Conservation (phyloP, 2,888 invertebrate species). For the Drosophila tanythrix region DNA sequence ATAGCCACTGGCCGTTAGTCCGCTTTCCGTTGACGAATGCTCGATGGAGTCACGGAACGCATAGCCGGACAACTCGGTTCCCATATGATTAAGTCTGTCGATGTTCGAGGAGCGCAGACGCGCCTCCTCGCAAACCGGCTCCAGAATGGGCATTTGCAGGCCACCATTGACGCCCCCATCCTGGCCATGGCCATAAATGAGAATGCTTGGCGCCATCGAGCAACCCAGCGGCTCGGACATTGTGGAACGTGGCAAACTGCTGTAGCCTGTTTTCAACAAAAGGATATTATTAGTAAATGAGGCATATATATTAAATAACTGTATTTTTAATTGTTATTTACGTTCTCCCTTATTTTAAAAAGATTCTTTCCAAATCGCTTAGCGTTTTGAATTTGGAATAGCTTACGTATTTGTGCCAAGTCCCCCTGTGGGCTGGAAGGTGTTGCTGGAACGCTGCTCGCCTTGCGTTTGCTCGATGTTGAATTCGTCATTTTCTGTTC, state of each 20-base stretch:
- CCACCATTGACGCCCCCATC: conserved; percentile 63
- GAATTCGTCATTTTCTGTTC: conserved; percentile 88
- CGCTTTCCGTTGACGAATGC: conserved; percentile 92
- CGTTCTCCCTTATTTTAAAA: background rate
- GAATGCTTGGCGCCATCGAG: conserved; percentile 82
- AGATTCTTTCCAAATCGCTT: background rate
- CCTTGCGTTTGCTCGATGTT: conserved; percentile 88
- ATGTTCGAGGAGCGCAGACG: conserved; percentile 82
- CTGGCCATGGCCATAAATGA: conserved; percentile 85
- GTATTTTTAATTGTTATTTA: background rate
- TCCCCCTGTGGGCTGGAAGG: conserved; percentile 90
- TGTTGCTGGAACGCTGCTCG: conserved; percentile 94
- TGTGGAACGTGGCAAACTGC: conserved; percentile 93
- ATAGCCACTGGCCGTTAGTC: conserved; percentile 85
- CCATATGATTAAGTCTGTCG: conserved; percentile 70
- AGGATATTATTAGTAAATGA: background rate
- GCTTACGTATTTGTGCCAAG: conserved; percentile 86
- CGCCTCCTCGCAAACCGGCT: conserved; percentile 89
- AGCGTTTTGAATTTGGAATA: conserved; percentile 14
- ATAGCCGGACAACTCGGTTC: conserved; percentile 85
- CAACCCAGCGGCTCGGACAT: conserved; percentile 90
- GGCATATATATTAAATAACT: background rate
- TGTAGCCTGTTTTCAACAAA: conserved; percentile 87
- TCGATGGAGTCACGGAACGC: conserved; percentile 91
- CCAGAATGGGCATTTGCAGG: conserved; percentile 85